These are phyloP conservation scores for Sinotaia quadrata DNA, from an alignment of 2,888 invertebrate species.

Conservation along the genomic window DNA sequence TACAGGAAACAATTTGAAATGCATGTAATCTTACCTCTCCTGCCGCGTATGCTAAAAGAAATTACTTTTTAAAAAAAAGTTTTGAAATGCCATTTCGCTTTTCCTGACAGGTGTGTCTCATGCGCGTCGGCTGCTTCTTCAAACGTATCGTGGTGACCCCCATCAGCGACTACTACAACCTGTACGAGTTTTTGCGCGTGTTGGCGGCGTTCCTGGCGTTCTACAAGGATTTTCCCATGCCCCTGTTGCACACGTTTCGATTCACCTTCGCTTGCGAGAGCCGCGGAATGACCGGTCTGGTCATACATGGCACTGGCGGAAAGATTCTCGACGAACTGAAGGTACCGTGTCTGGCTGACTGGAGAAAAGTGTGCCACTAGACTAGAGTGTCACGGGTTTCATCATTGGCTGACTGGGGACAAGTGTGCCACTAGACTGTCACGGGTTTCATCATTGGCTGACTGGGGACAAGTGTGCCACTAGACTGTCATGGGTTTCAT, in stretches of 20 bases:
- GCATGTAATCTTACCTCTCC: too few species aligned
- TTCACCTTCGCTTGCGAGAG: conserved; percentile 81
- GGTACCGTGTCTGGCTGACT: conserved; percentile 55
- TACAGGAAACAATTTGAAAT: too few species aligned
- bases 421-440: too few species aligned
- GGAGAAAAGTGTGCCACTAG: too few species aligned
- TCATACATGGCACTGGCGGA: conserved; percentile 84
- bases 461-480: too few species aligned
- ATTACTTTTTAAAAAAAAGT: too few species aligned
- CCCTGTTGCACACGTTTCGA: conserved; percentile 70
- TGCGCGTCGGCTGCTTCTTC: conserved; percentile 80
- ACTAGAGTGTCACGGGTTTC: too few species aligned
- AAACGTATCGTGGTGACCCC: conserved; percentile 81
- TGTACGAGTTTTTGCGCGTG: conserved; percentile 88
- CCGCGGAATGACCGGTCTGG: conserved; percentile 51
- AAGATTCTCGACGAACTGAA: conserved; percentile 66
- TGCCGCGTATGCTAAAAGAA: too few species aligned
- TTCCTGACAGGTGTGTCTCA: conserved; percentile 78
- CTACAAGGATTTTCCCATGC: conserved; percentile 59
- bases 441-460: too few species aligned
- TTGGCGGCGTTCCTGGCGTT: conserved; percentile 82
- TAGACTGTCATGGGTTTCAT: too few species aligned
- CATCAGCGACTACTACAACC: conserved; percentile 84
- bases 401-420: too few species aligned
- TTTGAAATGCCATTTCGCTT: too few species aligned